A percentile compares a stretch with the other conserved stretches of the same genome.
phyloP scores from a whole-genome alignment of 2,113 vertebrate genomes.

The Oreochromis tanganicae region DNA sequence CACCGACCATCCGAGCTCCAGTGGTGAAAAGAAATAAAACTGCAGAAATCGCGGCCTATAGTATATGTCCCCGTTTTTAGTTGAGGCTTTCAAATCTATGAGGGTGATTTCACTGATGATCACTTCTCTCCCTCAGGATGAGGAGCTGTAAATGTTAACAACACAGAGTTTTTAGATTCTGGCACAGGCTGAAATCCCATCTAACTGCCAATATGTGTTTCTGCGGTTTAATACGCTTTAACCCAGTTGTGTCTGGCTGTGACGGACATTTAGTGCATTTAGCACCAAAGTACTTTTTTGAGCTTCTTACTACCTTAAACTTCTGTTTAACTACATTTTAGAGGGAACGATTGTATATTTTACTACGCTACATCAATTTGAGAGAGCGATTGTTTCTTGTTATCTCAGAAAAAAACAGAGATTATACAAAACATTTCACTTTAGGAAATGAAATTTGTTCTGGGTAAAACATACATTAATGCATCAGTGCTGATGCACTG shows the following conservation, averaged over 20 bases:
- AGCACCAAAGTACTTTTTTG: background rate
- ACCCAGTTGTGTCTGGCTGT: background rate
- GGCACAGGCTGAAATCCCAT: constrained; percentile 27
- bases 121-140: constrained; percentile 41
- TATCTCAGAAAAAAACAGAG: background rate
- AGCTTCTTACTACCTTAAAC: background rate
- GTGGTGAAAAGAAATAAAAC: background rate
- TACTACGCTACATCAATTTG: background rate
- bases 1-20: background rate
- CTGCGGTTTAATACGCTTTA: constrained; percentile 39
- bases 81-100: constrained; percentile 26
- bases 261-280: background rate
- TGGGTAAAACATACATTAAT: background rate
- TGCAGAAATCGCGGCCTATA: background rate
- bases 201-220: constrained; percentile 33
- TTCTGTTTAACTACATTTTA: background rate
- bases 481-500: background rate
- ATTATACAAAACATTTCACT: background rate
- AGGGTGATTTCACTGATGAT: constrained; percentile 55
- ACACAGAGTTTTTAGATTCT: constrained; percentile 35
- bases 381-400: background rate
- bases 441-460: background rate
- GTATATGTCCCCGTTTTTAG: constrained; percentile 38
- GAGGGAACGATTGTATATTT: background rate
- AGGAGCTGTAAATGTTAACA: constrained; percentile 57